Conservation (phyloP, 2,113 vertebrate species). For the Opisthocomus hoazin region DNA sequence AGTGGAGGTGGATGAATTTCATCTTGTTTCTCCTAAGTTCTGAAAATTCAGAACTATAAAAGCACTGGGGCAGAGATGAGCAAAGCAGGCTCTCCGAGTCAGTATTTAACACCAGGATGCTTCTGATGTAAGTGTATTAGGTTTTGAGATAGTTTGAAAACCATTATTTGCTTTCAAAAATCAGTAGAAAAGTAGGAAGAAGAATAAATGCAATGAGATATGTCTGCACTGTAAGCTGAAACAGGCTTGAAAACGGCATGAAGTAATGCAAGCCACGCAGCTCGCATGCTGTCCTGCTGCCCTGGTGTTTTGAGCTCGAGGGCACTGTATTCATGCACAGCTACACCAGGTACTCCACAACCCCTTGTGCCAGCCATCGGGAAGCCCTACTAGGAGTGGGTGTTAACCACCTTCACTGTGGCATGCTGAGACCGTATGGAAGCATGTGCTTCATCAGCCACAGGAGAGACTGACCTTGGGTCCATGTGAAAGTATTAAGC, state of each 20-base stretch:
- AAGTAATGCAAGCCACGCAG: background rate
- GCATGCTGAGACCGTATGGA: background rate
- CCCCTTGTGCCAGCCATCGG: background rate
- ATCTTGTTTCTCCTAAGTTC: background rate
- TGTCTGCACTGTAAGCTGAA: background rate
- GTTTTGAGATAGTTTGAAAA: background rate
- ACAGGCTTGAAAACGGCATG: background rate
- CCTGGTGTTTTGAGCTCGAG: background rate
- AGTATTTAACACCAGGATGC: background rate
- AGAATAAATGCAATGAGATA: background rate
- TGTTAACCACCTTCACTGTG: background rate
- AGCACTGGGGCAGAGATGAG: background rate
- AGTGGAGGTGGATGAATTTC: background rate
- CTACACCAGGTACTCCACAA: background rate
- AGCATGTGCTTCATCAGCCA: background rate
- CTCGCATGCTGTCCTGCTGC: fast-evolving
- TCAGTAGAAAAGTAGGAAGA: background rate
- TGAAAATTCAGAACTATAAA: background rate
- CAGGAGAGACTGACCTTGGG: fast-evolving
- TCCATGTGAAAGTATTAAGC: background rate
- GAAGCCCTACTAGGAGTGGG: background rate
- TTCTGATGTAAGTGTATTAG: background rate
- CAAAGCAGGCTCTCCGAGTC: background rate
- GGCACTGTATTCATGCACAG: background rate
- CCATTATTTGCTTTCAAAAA: background rate